Base-by-base conservation (phyloP, 1,140 invertebrate genomes). In the Vanessa tameamea region DNA sequence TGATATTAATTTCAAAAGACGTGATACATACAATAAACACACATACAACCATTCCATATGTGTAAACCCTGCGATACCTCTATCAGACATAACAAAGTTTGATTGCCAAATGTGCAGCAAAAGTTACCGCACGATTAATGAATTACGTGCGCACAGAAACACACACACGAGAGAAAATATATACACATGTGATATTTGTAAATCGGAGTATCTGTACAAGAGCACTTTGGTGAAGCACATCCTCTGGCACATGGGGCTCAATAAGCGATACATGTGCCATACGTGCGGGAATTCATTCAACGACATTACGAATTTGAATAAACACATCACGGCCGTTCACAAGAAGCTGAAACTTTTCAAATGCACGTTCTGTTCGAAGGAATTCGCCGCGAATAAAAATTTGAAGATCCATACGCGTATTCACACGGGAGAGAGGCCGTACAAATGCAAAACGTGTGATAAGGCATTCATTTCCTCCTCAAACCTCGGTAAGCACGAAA, bases 151-250 rank as follows among this genome's bases (percentile, higher is more conserved):
- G 13, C 65, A 69, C n/a, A 47, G 14, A 3, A 69, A 59, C 14
- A 37, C 23, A 48, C 64, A 67, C n/a, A 16, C 43, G 3, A 50
- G 23, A 51, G 20, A 76, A 65, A 14, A 37, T 55, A 47, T 69
- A 26, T 61, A 57, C 14, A 61, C 16, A 8, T 76, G 75, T 50
- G 70, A 76, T 37, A 51, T 76, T 16, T 76, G 75, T 47, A 26
- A 69, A 20, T 69, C 68, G 23, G 51, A 68, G 20, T 72, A 66
- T 9, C 37, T 51, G 2, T 47, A 65, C 14, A 72, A 57, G 23
- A 47, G 14, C 8, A 23, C 47, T 3, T 26, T 76, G 14, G 51
- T 47, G 37, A 59, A 55, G 26, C 75, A 76, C 26, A 57, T 76
- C 14, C 20, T 48, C 2, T 20, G 15, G 15, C 71, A 73, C n/a